Conservation (phyloP, 2,113 vertebrate species). For the Chlamydotis undulata region DNA sequence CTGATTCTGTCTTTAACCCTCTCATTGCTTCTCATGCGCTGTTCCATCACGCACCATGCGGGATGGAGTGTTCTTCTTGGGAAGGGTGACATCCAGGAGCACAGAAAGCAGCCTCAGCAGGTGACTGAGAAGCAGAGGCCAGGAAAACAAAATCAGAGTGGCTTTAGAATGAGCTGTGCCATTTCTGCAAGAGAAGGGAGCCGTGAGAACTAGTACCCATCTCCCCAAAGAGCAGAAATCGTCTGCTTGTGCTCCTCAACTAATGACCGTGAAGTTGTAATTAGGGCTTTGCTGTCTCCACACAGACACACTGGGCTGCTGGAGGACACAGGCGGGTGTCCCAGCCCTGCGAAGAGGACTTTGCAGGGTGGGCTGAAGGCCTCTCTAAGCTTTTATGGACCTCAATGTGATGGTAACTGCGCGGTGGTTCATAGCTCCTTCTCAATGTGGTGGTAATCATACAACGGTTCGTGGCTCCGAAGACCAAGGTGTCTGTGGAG, state of each 20-base stretch:
- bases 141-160: neutral
- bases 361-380: neutral
- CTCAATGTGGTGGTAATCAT: accelerated
- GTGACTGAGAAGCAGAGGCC: neutral
- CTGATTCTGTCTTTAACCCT: neutral
- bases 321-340: neutral
- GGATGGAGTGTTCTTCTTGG: neutral
- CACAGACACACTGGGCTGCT: neutral
- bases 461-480: neutral
- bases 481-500: too few relatives aligned
- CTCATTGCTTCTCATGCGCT: neutral
- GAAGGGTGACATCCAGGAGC: neutral
- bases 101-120: neutral
- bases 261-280: too few relatives aligned
- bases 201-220: accelerated
- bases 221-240: neutral
- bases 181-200: neutral
- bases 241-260: accelerated
- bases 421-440: neutral
- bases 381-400: neutral
- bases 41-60: accelerated
- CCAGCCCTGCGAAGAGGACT: neutral
- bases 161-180: neutral
- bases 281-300: neutral
- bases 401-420: accelerated